These are phyloP conservation scores for Gymnosoma rotundatum DNA, from an alignment of 2,888 invertebrate species.

Conservation along the genomic window DNA sequence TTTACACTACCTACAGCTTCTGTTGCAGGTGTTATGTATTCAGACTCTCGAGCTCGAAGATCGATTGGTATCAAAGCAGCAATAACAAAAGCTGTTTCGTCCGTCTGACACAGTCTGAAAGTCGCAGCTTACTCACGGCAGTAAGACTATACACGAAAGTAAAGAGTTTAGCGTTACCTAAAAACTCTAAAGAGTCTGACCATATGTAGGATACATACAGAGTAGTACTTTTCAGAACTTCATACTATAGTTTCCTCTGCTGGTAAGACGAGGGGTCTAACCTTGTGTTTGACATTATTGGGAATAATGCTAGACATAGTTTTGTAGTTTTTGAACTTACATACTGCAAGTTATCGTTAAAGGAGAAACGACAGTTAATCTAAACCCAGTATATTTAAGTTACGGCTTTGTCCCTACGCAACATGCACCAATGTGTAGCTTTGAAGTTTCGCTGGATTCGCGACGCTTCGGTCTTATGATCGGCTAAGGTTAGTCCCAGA, in stretches of 20 bases:
- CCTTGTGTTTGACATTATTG: too few species aligned
- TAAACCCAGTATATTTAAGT: neutral
- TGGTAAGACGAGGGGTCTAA: too few species aligned
- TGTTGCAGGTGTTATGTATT: neutral
- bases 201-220: conserved; percentile 4
- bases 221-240: neutral
- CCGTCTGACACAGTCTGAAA: conserved; percentile 25
- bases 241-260: too few species aligned
- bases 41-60: neutral
- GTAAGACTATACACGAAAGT: neutral
- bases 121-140: neutral
- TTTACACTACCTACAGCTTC: neutral
- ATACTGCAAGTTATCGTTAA: neutral
- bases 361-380: neutral
- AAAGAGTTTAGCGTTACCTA: neutral
- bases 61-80: neutral
- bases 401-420: neutral
- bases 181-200: conserved; percentile 1
- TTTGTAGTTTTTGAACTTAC: neutral
- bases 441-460: too few species aligned
- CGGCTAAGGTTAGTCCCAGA: too few species aligned
- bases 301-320: too few species aligned
- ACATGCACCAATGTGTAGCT: too few species aligned
- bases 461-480: too few species aligned
- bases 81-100: conserved; percentile 16